Evolutionary conservation across 2,888 invertebrate species (phyloP), one percentile per base, ranked within the genome.

Genomic region (Drosophila mettleri): DNA sequence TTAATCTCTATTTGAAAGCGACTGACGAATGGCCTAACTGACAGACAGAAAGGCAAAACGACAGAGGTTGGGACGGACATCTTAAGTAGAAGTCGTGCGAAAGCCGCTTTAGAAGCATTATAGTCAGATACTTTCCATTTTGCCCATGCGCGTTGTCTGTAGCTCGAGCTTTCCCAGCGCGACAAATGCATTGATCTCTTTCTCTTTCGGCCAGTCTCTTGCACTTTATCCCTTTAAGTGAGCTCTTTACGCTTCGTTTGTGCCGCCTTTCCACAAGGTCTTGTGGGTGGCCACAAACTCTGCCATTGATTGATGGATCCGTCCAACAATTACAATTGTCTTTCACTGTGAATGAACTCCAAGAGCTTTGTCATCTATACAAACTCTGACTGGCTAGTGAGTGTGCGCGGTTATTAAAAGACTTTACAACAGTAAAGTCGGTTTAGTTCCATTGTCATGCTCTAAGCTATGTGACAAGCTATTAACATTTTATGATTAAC

Each of bases 1-100:
- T 83, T 83, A 83, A 83, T 85, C 83, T 82, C 83, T 82, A 73
- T 85, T 75, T 82, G 86, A 83, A 86, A 85, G 83, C 82, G 80
- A 18, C 46, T 57, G 60, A 53, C 33, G 59, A 46, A 48, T 29
- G 16, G 27, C 10, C 55, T 29, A 64, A 41, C 54, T 46, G 68
- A 33, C 38, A 10, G 27, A 24, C 41, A 24, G 66, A 41, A 22
- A n/a, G 67, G 24, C 24, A 5, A 20, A 20, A 38, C 18, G 31
- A 27, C 59, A 14, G 27, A 51, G 46, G 36, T 27, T 51, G 51
- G 18, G 27, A 27, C 14, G 38, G 51, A 36, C 27, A 29, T 27
- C 49, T 34, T 43, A 29, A 31, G 12, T 33, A 57, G 68, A 68
- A 73, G 63, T 39, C 18, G 49, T 55, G 66, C 57, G 78, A 80